These are phyloP conservation scores for Cerastis leucographa DNA, from an alignment of 2,888 invertebrate species.

Conservation along the genomic window DNA sequence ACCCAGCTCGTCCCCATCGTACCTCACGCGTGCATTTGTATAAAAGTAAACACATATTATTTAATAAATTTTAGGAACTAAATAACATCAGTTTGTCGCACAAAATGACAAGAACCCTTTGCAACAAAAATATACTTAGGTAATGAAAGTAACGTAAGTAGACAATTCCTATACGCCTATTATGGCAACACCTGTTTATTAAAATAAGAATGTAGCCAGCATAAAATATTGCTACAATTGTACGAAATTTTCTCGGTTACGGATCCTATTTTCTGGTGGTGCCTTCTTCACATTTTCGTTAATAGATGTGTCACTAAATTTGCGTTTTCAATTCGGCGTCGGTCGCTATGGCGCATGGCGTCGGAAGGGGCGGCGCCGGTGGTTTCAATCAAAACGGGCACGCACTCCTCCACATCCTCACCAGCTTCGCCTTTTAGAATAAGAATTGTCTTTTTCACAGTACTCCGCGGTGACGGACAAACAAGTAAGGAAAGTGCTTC, in stretches of 20 bases:
- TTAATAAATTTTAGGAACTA: conserved; percentile 28
- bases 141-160: conserved; percentile 59
- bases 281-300: conserved; percentile 83
- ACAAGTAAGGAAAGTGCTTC: conserved; percentile 78
- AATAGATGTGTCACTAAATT: conserved; percentile 90
- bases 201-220: conserved; percentile 65
- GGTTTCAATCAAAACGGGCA: conserved; percentile 90
- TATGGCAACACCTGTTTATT: conserved; percentile 65
- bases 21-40: conserved; percentile 69
- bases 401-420: conserved; percentile 89
- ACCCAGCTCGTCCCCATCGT: conserved; percentile 57
- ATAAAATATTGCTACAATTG: conserved; percentile 71
- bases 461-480: conserved; percentile 78
- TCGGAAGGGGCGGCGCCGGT: conserved; percentile 70
- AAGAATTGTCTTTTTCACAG: conserved; percentile 90
- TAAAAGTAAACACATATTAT: conserved; percentile 42
- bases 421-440: conserved; percentile 89
- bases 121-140: conserved; percentile 52
- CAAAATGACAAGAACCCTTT: conserved; percentile 45
- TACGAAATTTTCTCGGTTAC: conserved; percentile 67
- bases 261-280: conserved; percentile 82
- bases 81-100: conserved; percentile 29
- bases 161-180: conserved; percentile 55
- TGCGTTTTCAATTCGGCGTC: conserved; percentile 88
- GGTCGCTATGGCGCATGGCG: conserved; percentile 71